Conservation (phyloP, 1,140 invertebrate genomes). For the Palaemon carinicauda region DNA sequence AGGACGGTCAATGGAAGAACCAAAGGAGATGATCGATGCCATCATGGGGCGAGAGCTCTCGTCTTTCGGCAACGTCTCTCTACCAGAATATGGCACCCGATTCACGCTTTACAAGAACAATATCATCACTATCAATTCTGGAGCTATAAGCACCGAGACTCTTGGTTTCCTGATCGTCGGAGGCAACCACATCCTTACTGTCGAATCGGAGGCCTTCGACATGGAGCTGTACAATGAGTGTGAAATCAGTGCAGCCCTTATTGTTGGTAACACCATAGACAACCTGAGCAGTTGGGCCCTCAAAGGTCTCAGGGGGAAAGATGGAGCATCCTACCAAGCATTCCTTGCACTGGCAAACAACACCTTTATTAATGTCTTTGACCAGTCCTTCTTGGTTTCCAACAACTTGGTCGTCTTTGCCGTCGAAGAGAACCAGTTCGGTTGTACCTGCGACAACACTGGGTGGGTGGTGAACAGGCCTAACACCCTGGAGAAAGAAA, state of each 20-base stretch:
- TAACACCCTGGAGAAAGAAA: neutral
- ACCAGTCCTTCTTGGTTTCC: constrained; percentile 33
- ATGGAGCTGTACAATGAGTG: constrained; percentile 48
- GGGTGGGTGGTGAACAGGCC: constrained; percentile 3
- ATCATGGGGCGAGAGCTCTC: constrained; percentile 21
- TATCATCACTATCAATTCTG: constrained; percentile 11
- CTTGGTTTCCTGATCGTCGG: constrained; percentile 40
- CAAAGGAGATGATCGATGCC: neutral
- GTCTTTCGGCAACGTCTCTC: constrained; percentile 22
- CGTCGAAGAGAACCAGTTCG: constrained; percentile 39
- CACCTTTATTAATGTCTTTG: constrained; percentile 12
- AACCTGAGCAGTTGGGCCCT: constrained; percentile 5
- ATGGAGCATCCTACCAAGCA: constrained; percentile 5
- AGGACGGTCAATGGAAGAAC: neutral
- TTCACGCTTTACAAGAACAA: constrained; percentile 35
- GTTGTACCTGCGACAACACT: constrained; percentile 18
- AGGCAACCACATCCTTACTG: constrained; percentile 26
- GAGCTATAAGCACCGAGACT: constrained; percentile 25
- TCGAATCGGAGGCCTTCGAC: constrained; percentile 12
- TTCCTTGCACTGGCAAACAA: constrained; percentile 48
- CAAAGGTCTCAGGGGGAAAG: neutral
- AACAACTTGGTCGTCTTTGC: constrained; percentile 18
- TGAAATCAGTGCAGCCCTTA: constrained; percentile 49
- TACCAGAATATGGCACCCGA: constrained; percentile 43
- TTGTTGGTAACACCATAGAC: constrained; percentile 37